phyloP scores from a whole-genome alignment of 2,113 vertebrate genomes.

The Pelecanoides urinatrix region DNA sequence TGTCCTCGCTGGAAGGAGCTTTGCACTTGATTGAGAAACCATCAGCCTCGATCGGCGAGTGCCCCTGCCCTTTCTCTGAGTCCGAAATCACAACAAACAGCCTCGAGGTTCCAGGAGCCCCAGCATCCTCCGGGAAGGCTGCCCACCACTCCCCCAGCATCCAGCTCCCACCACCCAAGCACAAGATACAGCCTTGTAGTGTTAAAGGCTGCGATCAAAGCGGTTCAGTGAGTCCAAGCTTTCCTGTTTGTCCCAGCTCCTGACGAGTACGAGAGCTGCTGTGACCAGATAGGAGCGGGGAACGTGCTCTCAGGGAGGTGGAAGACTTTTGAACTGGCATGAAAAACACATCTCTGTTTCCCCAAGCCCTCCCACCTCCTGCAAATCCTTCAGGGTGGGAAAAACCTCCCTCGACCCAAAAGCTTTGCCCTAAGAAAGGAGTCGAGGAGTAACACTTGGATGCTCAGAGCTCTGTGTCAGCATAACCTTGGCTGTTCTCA shows the following conservation, averaged over 20 bases:
- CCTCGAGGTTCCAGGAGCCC: neutral
- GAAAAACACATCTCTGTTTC: neutral
- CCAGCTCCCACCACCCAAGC: neutral
- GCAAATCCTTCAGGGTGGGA: neutral
- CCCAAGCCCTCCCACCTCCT: neutral
- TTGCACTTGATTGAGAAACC: neutral
- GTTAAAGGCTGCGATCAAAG: neutral
- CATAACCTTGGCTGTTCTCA: neutral
- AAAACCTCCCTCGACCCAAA: neutral
- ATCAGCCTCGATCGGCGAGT: neutral
- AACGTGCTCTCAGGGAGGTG: neutral
- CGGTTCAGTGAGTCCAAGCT: neutral
- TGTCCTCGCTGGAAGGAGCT: neutral
- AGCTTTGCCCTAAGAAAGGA: neutral
- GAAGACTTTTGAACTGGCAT: slow-evolving; percentile 24
- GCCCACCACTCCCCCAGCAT: neutral
- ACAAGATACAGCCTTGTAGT: neutral
- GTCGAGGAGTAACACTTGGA: neutral
- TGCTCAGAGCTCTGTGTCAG: neutral
- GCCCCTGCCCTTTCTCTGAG: neutral
- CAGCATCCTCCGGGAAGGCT: no score
- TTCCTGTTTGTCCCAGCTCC: slow-evolving; percentile 55
- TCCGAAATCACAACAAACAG: neutral
- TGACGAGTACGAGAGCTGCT: neutral
- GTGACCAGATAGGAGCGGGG: neutral